Conservation (phyloP, 2,888 invertebrate genomes). For the Eledone cirrhosa region DNA sequence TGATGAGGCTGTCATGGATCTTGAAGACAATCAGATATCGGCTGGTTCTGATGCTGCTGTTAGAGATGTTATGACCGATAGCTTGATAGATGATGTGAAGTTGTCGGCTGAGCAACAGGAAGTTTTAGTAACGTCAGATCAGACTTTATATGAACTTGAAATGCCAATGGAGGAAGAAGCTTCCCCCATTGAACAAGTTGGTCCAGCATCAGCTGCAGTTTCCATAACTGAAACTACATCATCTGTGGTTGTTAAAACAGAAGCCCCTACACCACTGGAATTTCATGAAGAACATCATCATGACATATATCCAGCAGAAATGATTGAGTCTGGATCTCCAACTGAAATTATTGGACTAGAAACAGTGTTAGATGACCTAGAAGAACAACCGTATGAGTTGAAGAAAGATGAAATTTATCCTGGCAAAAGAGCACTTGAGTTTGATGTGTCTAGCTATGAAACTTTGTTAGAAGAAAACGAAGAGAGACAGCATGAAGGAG, state of each 20-base stretch:
- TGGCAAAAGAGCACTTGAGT: slow-evolving; percentile 52
- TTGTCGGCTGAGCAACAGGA: slow-evolving; percentile 44
- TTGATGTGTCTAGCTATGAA: slow-evolving; percentile 36
- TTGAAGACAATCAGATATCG: not conserved
- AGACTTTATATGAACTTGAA: slow-evolving; percentile 66
- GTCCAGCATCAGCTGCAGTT: slow-evolving; percentile 32
- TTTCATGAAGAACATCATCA: slow-evolving; percentile 36
- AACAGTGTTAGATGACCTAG: slow-evolving; percentile 21
- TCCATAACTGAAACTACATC: not conserved
- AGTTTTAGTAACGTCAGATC: slow-evolving; percentile 53
- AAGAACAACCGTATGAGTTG: slow-evolving; percentile 35
- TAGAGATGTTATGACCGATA: slow-evolving; percentile 40
- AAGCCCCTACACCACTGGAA: slow-evolving; percentile 27
- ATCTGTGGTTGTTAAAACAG: slow-evolving; percentile 26
- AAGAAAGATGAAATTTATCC: slow-evolving; percentile 45
- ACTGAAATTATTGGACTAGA: slow-evolving; percentile 27
- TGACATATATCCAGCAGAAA: slow-evolving; percentile 28
- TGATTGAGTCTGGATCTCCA: slow-evolving; percentile 25
- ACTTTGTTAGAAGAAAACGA: slow-evolving; percentile 26
- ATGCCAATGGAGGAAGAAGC: slow-evolving; percentile 64
- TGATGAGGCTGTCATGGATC: not conserved
- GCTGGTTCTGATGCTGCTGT: slow-evolving; percentile 8
- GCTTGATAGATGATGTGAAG: slow-evolving; percentile 51
- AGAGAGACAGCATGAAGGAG: slow-evolving; percentile 1
- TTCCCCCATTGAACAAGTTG: slow-evolving; percentile 37